Percentiles rank a stretch among this genome's conserved stretches.
Conservation (phyloP, 2,113 vertebrate species). For the Phaethon lepturus region DNA sequence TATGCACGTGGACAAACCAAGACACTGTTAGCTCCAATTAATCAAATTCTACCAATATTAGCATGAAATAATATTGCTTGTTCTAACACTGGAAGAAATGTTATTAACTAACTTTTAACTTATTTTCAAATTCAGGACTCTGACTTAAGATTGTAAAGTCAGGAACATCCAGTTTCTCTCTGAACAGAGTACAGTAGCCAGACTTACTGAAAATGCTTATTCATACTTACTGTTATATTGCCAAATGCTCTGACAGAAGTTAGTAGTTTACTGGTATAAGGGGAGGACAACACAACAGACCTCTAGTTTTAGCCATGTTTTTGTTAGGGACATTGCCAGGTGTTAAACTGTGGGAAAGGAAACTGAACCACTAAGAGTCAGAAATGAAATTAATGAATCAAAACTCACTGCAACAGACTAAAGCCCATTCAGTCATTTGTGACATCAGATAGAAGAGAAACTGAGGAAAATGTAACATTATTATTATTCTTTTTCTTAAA, state of each 20-base stretch:
- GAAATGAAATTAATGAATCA: accelerated
- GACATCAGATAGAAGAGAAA: background rate
- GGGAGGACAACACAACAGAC: background rate
- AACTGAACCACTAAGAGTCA: background rate
- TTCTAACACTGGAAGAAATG: background rate
- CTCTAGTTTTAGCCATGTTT: background rate
- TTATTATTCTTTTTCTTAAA: background rate
- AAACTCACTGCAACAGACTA: background rate
- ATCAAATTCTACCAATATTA: background rate
- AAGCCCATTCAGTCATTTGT: background rate
- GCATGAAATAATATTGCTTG: background rate
- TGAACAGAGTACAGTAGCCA: background rate
- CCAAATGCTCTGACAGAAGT: background rate
- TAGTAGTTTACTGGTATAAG: background rate
- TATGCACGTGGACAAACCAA: accelerated
- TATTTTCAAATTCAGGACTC: background rate
- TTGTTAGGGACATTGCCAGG: background rate
- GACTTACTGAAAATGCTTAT: background rate
- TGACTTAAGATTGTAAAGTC: background rate
- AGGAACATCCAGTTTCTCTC: background rate
- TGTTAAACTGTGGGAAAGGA: background rate
- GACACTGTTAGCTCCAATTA: background rate
- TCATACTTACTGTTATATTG: background rate
- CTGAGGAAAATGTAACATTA: background rate
- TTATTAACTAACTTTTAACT: background rate